Percentiles rank a stretch among this genome's conserved stretches.
Evolutionary conservation across 2,797 vertebrate species (phyloP).

Genomic region (Tauraco hartlaubi): DNA sequence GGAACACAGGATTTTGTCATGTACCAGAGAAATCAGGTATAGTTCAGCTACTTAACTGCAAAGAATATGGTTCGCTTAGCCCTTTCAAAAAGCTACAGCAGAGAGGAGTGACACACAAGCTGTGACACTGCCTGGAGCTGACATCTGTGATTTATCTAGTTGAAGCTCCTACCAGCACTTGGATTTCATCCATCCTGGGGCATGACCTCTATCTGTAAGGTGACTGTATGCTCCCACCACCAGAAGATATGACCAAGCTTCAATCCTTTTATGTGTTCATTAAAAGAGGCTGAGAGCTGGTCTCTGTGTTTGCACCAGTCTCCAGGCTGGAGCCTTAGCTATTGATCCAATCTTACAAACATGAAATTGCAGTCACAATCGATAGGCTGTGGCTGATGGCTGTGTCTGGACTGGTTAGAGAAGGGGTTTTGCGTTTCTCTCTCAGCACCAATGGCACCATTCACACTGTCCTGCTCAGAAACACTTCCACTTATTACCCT

Average conservation of each 20-base stretch:
- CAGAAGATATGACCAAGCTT: neutral
- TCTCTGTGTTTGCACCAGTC: neutral
- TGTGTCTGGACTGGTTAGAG: neutral
- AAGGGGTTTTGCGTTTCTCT: neutral
- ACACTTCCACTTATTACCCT: neutral
- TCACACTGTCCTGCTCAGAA: neutral
- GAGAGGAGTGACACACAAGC: neutral
- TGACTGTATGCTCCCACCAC: neutral
- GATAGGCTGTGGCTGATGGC: neutral
- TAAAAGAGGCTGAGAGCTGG: neutral
- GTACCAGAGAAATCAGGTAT: neutral
- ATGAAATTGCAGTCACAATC: neutral
- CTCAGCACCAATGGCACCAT: neutral
- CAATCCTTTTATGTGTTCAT: neutral
- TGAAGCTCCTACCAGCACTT: neutral
- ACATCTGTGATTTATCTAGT: neutral
- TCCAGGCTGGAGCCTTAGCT: neutral
- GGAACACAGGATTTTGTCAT: neutral
- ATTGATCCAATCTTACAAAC: neutral
- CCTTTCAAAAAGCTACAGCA: neutral
- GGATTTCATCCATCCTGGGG: neutral
- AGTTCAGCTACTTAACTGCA: neutral
- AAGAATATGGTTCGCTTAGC: neutral
- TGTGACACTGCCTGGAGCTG: accelerated
- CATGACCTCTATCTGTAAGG: accelerated